These are phyloP conservation scores for Rhinopithecus roxellana DNA, from an alignment of 2,113 vertebrate species.

Conservation along the genomic window DNA sequence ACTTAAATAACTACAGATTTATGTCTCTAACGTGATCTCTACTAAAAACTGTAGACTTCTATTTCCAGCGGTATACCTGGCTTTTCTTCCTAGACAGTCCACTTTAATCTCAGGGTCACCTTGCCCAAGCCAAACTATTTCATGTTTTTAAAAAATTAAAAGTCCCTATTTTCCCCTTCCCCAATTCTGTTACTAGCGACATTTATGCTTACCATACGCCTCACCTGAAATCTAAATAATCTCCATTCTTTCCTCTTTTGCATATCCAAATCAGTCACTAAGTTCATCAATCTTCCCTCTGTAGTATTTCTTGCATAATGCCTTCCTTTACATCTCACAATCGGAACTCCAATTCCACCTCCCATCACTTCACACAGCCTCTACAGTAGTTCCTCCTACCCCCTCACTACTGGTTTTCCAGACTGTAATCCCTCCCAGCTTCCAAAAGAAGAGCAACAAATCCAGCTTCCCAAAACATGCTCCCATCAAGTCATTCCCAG, in stretches of 20 bases:
- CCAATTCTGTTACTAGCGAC: neutral
- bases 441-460: neutral
- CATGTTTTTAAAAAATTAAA: neutral
- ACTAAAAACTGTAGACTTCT: neutral
- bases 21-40: neutral
- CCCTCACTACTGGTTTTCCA: neutral
- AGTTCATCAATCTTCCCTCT: neutral
- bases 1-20: neutral
- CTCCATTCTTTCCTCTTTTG: neutral
- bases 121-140: neutral
- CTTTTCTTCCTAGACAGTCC: neutral
- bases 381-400: neutral
- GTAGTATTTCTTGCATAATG: neutral
- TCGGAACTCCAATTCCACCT: neutral
- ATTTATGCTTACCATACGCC: neutral
- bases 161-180: neutral
- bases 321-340: neutral
- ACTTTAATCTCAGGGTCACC: slow-evolving; percentile 23
- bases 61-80: neutral
- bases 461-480: neutral
- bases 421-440: neutral
- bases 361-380: neutral
- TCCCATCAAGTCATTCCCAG: neutral
- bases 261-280: neutral
- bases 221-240: neutral